Conservation (phyloP, 2,797 vertebrate species). For the Prionace glauca region DNA sequence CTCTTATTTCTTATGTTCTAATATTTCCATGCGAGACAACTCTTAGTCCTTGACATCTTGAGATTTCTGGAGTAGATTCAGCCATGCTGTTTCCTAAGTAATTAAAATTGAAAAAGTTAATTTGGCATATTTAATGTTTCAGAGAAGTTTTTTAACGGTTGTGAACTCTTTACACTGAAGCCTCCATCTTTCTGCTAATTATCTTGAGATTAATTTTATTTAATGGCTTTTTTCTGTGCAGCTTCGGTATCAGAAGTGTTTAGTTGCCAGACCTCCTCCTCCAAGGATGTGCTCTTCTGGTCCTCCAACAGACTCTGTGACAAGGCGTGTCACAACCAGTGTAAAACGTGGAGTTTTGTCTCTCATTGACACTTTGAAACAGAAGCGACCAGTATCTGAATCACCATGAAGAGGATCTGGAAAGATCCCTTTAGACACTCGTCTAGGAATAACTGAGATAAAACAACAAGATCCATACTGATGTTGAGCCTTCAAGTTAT, state of each 20-base stretch:
- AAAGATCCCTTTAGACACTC: constrained; percentile 25
- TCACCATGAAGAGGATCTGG: constrained; percentile 56
- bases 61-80: neutral
- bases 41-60: too few relatives aligned
- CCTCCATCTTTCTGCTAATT: neutral
- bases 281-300: constrained; percentile 78
- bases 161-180: neutral
- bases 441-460: constrained; percentile 32
- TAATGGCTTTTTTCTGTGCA: constrained; percentile 50
- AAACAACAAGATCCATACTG: constrained; percentile 46
- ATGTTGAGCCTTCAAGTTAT: constrained; percentile 54
- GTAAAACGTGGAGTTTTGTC: constrained; percentile 91
- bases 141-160: neutral
- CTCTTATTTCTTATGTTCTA: too few relatives aligned
- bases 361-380: constrained; percentile 99
- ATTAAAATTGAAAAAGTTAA: neutral
- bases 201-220: neutral
- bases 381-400: constrained; percentile 84
- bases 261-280: constrained; percentile 86
- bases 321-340: constrained; percentile 87
- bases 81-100: neutral
- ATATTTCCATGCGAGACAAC: neutral
- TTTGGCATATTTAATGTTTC: neutral
- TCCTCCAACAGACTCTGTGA: constrained; percentile 81
- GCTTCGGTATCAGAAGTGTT: constrained; percentile 97